Base-by-base conservation (phyloP, 2,113 vertebrate species). In the Macrotus californicus region DNA sequence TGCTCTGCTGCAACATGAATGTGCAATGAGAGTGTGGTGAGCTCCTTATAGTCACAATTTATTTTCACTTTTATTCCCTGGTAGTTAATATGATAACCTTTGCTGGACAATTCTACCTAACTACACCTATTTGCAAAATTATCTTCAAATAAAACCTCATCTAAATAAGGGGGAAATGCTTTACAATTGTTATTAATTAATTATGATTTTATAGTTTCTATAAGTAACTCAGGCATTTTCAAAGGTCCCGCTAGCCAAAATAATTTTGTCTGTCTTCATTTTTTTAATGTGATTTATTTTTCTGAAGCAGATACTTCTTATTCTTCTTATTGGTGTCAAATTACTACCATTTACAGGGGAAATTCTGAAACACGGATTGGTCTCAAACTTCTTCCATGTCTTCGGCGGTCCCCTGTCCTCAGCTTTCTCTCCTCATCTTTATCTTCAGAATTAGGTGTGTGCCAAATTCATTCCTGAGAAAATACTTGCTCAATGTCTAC, bases 51-150 rank as follows among this genome's bases (percentile, higher is more conserved):
- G 8, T 93, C 50, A 88, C 36, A 67, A 61, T 54, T 80, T 73
- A 85, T 41, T 81, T 94, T 89, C 82, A 66, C 13, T 88, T 82
- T 73, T 70, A 91, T 56, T 83, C 13, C 31, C 14, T 86, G 22
- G 50, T n/a, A 56, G 72, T 93, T 87, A 93, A 77, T 24, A 46
- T 54, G 72, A 75, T 93, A 66, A 94, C 43, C 3, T 94, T 93
- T 87, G 76, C 48, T 83, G 61, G 43, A 75, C 88, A 92, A 75
- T 85, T 84, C 39, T 21, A 81, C 12, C 3, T 86, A 43, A 80
- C 6, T 81, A 0, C 73, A 70, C 89, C 69, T 72, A 66, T 72
- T 77, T 31, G 80, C 24, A 91, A 86, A 92, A 91, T 88, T 87
- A 31, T 22, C 29, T 19, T 34, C 7, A 75, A 89, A 88, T 31